Base-by-base conservation (phyloP, 2,797 vertebrate genomes). In the Coracias cyanogaster region DNA sequence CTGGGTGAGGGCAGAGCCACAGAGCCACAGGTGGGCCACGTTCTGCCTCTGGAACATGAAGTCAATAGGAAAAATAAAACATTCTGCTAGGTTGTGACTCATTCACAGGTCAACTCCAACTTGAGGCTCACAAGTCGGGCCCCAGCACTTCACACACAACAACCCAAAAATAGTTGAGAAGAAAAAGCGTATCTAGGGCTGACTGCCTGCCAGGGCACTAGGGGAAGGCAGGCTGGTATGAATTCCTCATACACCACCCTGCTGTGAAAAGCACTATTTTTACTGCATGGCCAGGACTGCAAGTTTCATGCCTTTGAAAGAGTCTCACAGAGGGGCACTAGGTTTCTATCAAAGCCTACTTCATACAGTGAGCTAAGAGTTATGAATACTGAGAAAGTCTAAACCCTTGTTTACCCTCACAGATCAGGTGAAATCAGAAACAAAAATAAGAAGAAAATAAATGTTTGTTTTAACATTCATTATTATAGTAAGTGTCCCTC, bases 111-210 rank as follows among this genome's bases (percentile, higher is more conserved):
- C 37, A 37, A 37, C 37, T 37, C 37, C 37, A 37, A 37, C 37
- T 37, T 37, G 37, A 37, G 37, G 37, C 37, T 10, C 37, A 37
- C 37, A 37, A 37, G 37, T 37, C 37, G 10, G 37, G 37, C 37
- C 37, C 37, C 37, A 37, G 37, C 37, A 37, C 37, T 37, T 37
- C 37, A 70, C 10, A 49, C 12, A 12, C 8, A 39, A 24, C 25
- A 67, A 67, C 9, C 46, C 39, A 45, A 76, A 61, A 82, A 29
- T 0, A 72, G 10, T 18, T 49, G 3, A 4, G 26, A 71, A 74
- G 12, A 82, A 25, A 54, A 80, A n/a, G 39, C 0, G 0, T 20
- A 25, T 21, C 70, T 37, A 7, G 13, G 62, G 51, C 67, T 74
- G 72, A 22, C 15, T 45, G 51, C 55, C 66, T 12, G 1, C 3